Percentiles rank a stretch among this genome's conserved stretches.
phyloP scores from a whole-genome alignment of 2,888 invertebrate species.

The Drosophila ezoana region DNA sequence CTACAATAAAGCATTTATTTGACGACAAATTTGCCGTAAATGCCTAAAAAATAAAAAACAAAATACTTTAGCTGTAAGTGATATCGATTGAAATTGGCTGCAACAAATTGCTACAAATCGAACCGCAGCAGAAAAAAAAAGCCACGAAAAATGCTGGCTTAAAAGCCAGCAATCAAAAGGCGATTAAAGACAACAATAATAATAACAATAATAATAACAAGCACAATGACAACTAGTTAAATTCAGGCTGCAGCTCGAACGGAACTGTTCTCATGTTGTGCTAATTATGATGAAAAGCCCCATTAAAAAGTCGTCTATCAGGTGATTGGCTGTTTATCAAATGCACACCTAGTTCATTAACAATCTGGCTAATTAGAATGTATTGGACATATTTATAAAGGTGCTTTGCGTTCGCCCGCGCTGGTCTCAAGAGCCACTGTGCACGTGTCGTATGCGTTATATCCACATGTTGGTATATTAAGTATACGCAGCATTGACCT shows the following conservation, averaged over 20 bases:
- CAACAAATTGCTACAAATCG: conserved; percentile 47
- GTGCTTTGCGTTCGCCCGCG: not conserved
- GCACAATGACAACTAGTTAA: conserved; percentile 30
- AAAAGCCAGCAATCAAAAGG: conserved; percentile 43
- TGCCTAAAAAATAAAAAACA: not conserved
- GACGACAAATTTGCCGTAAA: conserved; percentile 8
- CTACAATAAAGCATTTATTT: conserved; percentile 8
- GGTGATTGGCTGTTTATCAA: conserved; percentile 19
- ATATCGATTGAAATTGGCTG: conserved; percentile 37
- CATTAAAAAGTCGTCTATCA: conserved; percentile 8
- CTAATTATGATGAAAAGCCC: conserved; percentile 9
- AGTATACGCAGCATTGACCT: conserved; percentile 43
- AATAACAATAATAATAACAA: conserved; percentile 13
- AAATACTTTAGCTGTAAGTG: conserved; percentile 14
- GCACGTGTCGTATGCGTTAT: conserved; percentile 31
- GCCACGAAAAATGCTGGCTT: conserved; percentile 12
- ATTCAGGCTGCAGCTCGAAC: conserved; percentile 15
- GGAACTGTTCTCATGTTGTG: conserved; percentile 37
- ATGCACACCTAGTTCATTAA: conserved; percentile 30
- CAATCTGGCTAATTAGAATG: conserved; percentile 13
- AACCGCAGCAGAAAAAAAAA: conserved; percentile 3
- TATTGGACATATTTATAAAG: not conserved
- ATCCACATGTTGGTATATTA: conserved; percentile 19
- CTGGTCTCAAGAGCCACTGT: not conserved
- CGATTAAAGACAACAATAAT: conserved; percentile 24